phyloP scores from a whole-genome alignment of 2,797 vertebrate genomes.

The Characodon lateralis region DNA sequence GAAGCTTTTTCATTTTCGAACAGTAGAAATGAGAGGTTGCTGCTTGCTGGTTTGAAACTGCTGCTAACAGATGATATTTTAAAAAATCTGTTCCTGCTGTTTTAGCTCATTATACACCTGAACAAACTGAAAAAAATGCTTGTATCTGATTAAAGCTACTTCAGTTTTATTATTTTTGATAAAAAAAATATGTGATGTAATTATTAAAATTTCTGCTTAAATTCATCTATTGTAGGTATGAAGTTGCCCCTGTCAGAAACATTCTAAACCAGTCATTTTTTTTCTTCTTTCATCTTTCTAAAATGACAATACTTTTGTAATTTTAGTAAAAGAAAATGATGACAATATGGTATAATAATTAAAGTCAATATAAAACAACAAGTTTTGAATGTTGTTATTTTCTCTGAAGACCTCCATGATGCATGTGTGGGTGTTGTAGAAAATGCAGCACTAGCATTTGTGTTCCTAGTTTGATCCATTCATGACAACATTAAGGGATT shows the following conservation, averaged over 20 bases:
- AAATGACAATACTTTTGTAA: background rate
- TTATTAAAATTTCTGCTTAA: too few species aligned
- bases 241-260: too few species aligned
- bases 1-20: constrained; percentile 49
- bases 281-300: background rate
- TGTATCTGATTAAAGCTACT: background rate
- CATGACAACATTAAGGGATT: background rate
- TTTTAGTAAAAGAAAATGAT: background rate
- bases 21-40: constrained; percentile 66
- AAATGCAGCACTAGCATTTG: background rate
- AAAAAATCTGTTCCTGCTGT: constrained; percentile 32
- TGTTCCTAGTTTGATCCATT: background rate
- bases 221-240: too few species aligned
- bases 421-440: background rate
- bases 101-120: constrained; percentile 25
- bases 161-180: background rate
- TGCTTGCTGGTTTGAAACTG: constrained; percentile 61
- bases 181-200: background rate
- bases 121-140: background rate
- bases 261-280: background rate
- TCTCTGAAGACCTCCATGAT: background rate
- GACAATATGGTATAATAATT: background rate
- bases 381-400: background rate
- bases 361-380: background rate
- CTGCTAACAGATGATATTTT: constrained; percentile 62